Evolutionary conservation across 2,888 invertebrate species (phyloP).

Genomic region (Pharmacophagus antenor): DNA sequence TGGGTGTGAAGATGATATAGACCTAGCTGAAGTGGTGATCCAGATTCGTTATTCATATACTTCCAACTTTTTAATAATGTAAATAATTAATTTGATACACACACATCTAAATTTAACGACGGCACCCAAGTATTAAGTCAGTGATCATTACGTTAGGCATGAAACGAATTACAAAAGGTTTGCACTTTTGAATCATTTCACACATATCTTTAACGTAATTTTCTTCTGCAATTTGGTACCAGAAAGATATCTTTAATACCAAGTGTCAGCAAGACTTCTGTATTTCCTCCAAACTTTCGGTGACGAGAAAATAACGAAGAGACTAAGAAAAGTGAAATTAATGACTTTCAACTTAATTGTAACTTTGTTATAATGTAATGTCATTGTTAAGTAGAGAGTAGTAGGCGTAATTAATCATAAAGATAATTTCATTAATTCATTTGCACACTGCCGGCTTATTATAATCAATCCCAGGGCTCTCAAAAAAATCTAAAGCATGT

Average conservation of each 20-base stretch:
- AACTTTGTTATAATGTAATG: constrained; percentile 17
- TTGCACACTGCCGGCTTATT: constrained; percentile 1
- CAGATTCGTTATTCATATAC: constrained; percentile 7
- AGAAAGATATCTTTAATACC: neutral
- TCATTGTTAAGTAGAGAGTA: constrained; percentile 14
- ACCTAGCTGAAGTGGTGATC: constrained; percentile 11
- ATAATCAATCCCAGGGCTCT: too few species aligned
- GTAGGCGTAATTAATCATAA: constrained; percentile 20
- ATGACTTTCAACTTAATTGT: constrained; percentile 12
- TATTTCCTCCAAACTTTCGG: neutral
- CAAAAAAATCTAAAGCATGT: too few species aligned
- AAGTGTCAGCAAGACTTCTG: neutral
- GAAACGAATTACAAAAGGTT: neutral
- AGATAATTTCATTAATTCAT: constrained; percentile 14
- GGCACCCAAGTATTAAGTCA: neutral
- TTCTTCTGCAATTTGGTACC: neutral
- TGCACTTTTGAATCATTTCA: neutral
- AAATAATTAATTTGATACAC: constrained; percentile 6
- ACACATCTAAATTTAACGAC: neutral
- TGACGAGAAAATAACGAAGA: neutral
- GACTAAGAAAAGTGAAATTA: constrained; percentile 24
- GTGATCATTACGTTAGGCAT: too few species aligned
- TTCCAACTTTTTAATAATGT: constrained; percentile 1
- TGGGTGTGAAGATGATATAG: constrained; percentile 25
- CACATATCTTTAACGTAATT: neutral